A percentile compares a stretch with the other conserved stretches of the same genome.
Evolutionary conservation across 2,113 vertebrate species (phyloP).

Genomic region (Pangasianodon gigas): DNA sequence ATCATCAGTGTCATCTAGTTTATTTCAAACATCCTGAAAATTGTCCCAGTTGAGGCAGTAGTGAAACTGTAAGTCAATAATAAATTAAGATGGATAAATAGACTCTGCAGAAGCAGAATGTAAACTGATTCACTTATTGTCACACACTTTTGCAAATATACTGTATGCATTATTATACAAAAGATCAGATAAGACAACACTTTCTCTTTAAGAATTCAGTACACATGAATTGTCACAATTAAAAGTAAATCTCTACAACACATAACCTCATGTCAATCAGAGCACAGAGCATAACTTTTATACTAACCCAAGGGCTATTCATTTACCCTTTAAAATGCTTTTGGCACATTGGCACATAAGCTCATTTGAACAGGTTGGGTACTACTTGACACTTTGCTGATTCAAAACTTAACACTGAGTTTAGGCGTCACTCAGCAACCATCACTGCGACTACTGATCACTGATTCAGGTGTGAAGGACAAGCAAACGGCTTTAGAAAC

Average conservation of each 20-base stretch:
- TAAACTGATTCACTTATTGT: not conserved
- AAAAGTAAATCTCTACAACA: not conserved
- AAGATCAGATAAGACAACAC: not conserved
- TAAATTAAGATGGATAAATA: not conserved
- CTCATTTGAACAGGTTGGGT: not conserved
- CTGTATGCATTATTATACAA: not conserved
- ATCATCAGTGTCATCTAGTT: not conserved
- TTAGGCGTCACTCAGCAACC: conserved; percentile 60
- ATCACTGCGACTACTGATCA: conserved; percentile 40
- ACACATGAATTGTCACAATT: not conserved
- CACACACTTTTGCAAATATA: not conserved
- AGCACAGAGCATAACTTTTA: not conserved
- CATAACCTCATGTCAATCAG: not conserved
- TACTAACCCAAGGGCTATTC: not conserved
- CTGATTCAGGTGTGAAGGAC: conserved; percentile 15
- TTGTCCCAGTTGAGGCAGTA: not conserved
- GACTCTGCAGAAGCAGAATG: not conserved
- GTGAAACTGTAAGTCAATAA: not conserved
- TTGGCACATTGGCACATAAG: not conserved
- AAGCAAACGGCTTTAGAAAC: conserved; percentile 7
- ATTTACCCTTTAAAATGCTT: not conserved
- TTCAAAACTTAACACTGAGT: not conserved
- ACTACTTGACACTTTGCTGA: not conserved
- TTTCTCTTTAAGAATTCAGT: not conserved
- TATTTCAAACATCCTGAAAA: not conserved